Evolutionary conservation across 2,113 vertebrate genomes (phyloP).

Genomic region (Rostratula benghalensis): DNA sequence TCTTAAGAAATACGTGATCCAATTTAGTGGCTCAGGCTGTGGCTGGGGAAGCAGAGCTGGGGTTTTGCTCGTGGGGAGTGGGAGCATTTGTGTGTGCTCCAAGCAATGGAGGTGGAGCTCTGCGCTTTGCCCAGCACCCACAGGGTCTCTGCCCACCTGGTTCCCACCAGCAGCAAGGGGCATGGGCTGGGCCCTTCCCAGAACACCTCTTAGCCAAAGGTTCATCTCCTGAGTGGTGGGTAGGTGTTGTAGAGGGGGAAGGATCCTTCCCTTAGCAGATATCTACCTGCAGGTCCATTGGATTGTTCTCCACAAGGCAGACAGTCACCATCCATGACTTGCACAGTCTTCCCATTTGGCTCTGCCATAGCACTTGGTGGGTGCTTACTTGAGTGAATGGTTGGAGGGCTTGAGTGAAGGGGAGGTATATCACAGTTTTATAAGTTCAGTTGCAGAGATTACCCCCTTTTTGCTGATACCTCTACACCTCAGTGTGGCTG

Average conservation of each 20-base stretch:
- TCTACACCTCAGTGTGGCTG: not conserved
- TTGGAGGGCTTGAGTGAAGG: not conserved
- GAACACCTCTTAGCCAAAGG: not conserved
- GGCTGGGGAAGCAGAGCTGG: not conserved
- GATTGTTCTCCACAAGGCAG: not conserved
- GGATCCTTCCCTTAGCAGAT: not conserved
- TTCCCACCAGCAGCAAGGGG: not conserved
- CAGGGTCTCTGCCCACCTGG: not conserved
- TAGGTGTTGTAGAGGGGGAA: not conserved
- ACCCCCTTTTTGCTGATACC: not conserved
- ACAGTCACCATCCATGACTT: not conserved
- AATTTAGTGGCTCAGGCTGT: not conserved
- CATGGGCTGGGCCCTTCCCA: not conserved
- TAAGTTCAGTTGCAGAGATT: not conserved
- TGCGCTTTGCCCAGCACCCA: not conserved
- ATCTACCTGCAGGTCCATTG: not conserved
- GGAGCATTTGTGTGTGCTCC: not conserved
- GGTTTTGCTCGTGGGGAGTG: not conserved
- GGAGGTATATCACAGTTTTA: not conserved
- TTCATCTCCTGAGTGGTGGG: not conserved
- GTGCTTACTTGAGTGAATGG: not conserved
- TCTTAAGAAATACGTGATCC: not conserved
- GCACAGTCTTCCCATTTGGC: not conserved
- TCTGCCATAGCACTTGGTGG: rapidly evolving
- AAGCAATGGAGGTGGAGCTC: rapidly evolving